Evolutionary conservation across 2,797 vertebrate genomes (phyloP), one percentile per base, ranked within the genome.

Genomic region (Danionella dracula): DNA sequence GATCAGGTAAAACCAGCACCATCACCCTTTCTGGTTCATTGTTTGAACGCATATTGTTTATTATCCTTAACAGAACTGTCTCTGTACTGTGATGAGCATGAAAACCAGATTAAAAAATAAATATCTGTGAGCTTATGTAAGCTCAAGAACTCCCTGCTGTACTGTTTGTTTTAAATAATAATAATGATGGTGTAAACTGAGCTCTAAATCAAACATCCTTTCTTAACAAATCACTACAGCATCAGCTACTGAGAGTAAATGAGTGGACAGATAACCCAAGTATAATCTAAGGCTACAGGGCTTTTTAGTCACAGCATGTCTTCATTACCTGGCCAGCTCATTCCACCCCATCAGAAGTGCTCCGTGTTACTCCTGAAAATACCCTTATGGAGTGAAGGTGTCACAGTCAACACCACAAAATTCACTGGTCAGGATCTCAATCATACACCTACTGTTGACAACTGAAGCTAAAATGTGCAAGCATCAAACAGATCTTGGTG

Each of bases 361-460:
- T 57, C 13, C 13, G 32, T 23, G 56, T 63, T 34, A 63, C 50
- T 13, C 40, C 59, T 35, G 59, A 23, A 34, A 70, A 56, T 27
- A 57, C 17, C 40, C 15, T 20, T 13, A 23, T 16, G 10, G 16
- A 32, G 38, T 63, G 59, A 70, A 44, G 34, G 56, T 48, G 23
- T 23, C 31, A 49, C 34, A 56, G 34, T 23, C 15, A 15, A 17
- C 63, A 38, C 49, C 42, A 37, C 44, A 27, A 44, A 19, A 45
- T 34, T 4, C 17, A 45, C 21, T 40, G n/a, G n/a, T 15, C 49
- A 55, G 48, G 19, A 20, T 34, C 16, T 38, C 34, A 5, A 55
- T 62, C 58, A 55, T 17, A 8, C 2, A 37, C 40, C 29, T 31
- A n/a, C 37, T 63, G 27, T 23, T 51, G 46, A 41, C 60, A 51